Evolutionary conservation across 2,888 invertebrate species (phyloP), one percentile per base, ranked within the genome.

Genomic region (Tromatobia lineatoria): DNA sequence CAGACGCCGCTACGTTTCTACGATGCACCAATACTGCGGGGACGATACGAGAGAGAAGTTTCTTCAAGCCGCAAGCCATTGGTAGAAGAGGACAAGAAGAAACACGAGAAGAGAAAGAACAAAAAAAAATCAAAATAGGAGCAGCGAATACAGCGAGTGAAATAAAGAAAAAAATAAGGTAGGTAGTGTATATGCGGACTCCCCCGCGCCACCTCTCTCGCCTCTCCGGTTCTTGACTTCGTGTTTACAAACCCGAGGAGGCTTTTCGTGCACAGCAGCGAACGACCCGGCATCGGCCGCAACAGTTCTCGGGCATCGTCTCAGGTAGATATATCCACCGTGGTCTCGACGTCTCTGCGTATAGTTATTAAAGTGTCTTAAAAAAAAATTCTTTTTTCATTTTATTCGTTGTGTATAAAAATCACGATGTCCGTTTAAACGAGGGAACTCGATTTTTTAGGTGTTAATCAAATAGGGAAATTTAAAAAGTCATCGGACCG

Each of bases 221-320:
- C 67, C 45, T 25, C 78, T 64, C 70, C 81, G 86, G 82, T 85
- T 83, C 85, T 85, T 83, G 85, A 86, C 83, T 83, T 61, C 69
- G 71, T 85, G 87, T 85, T 87, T 87, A 82, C 85, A 87, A 87
- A 85, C 80, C 75, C 69, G 69, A 78, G 81, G 69, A 84, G 78
- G 57, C 74, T 78, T 74, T 81, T 74, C 70, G 78, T 81, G 47
- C 69, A 78, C 42, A 69, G 23, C 76, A 76, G 66, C 59, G 47
- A 34, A 47, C 57, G 20, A 50, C 34, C 20, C 69, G 34, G 38
- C 50, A 78, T 78, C 69, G 67, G 57, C 66, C 69, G 77, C 82
- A 67, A 69, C 57, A 85, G 23, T 76, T 70, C 69, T 38, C 57
- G 45, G 61, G 47, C 75, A 74, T 66, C 78, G 79, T 64, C 75